Conservation (phyloP, 2,888 invertebrate genomes). For the Agriopis marginaria region DNA sequence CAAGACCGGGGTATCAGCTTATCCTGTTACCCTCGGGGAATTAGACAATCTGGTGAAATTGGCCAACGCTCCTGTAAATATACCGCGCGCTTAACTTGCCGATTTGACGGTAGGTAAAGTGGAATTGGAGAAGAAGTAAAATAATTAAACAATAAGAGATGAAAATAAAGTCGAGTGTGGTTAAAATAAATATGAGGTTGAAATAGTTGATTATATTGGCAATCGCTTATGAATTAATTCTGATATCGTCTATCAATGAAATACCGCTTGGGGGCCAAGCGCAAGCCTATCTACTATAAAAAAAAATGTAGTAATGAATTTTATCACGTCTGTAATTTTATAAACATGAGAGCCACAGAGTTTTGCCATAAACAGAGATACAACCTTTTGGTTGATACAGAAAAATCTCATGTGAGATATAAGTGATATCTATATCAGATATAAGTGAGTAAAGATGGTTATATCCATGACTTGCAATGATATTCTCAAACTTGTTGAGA, state of each 20-base stretch:
- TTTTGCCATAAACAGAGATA: too few species aligned
- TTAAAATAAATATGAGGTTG: too few species aligned
- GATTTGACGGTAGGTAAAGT: background rate
- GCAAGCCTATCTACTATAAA: too few species aligned
- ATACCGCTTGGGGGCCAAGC: too few species aligned
- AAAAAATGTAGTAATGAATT: too few species aligned
- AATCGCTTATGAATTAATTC: too few species aligned
- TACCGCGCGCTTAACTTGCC: background rate
- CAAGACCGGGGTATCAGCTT: conserved; percentile 11
- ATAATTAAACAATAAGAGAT: background rate
- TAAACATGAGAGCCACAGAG: too few species aligned
- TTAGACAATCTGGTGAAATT: conserved; percentile 29
- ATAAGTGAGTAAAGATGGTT: background rate
- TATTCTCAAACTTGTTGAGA: conserved; percentile 19
- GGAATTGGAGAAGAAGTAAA: conserved; percentile 2
- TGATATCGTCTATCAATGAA: too few species aligned
- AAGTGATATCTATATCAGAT: too few species aligned
- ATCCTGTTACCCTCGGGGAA: conserved; percentile 29
- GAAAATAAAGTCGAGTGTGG: too few species aligned
- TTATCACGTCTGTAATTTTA: background rate
- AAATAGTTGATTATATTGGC: too few species aligned
- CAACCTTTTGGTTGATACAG: background rate
- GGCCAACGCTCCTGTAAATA: conserved; percentile 23
- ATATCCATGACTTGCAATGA: background rate
- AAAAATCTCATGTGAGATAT: too few species aligned